These are phyloP conservation scores for Henricia sp. DNA, from an alignment of 53 echinoderm and acorn worm genomes.

Conservation along the genomic window DNA sequence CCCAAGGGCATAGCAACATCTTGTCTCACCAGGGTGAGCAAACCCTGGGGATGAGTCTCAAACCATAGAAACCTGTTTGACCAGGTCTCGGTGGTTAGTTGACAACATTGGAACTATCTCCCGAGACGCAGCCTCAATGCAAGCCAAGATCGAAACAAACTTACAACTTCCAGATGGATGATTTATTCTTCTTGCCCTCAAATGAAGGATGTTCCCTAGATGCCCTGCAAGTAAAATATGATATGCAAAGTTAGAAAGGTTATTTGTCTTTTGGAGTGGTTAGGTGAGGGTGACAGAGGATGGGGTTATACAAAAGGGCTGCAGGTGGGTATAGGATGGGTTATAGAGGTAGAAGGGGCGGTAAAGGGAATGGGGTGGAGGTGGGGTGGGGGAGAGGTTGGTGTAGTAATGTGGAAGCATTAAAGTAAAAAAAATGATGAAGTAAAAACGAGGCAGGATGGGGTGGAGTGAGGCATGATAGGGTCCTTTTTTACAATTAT, in stretches of 20 bases:
- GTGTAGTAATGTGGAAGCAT: background rate
- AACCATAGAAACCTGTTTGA: too few relatives aligned
- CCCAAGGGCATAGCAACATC: too few relatives aligned
- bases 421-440: background rate
- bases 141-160: constrained; percentile 51
- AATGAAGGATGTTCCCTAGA: constrained; percentile 98
- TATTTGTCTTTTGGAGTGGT: background rate
- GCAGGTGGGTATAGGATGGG: background rate
- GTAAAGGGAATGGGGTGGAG: background rate
- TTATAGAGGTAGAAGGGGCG: background rate
- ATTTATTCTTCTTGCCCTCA: constrained; percentile 95
- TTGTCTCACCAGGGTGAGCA: too few relatives aligned
- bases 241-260: background rate
- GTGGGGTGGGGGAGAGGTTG: too few relatives aligned
- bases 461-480: too few relatives aligned
- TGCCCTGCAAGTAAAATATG: constrained; percentile 85
- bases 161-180: constrained; percentile 99
- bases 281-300: background rate
- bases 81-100: too few relatives aligned
- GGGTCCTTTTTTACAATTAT: too few relatives aligned
- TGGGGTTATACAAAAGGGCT: background rate
- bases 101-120: too few relatives aligned
- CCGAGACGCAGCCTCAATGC: too few relatives aligned
- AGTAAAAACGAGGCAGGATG: background rate
- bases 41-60: too few relatives aligned